Percentiles rank a stretch among this genome's conserved stretches.
Conservation (phyloP, 2,797 vertebrate species). For the Pogonophryne albipinna region DNA sequence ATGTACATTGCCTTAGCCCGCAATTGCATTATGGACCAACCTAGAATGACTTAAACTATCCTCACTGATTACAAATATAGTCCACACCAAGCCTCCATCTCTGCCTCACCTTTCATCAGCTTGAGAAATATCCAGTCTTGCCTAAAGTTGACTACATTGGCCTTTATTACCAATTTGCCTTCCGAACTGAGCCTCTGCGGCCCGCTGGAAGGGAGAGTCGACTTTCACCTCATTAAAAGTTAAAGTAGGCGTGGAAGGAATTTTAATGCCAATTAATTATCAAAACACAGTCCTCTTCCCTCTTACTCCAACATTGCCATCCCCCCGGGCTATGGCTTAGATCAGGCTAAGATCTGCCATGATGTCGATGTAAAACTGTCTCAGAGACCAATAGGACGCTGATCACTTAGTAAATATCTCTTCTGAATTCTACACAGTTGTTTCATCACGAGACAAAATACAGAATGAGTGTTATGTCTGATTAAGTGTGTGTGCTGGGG, state of each 20-base stretch:
- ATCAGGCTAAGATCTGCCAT: constrained; percentile 50
- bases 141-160: constrained; percentile 30
- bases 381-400: constrained; percentile 40
- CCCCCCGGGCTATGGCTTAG: constrained; percentile 55
- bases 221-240: constrained; percentile 81
- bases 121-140: constrained; percentile 25
- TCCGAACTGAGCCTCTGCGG: constrained; percentile 43
- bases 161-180: constrained; percentile 49
- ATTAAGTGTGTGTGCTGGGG: constrained; percentile 16
- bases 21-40: constrained; percentile 11
- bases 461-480: constrained; percentile 19
- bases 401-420: constrained; percentile 18
- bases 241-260: constrained; percentile 71
- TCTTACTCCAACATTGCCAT: constrained; percentile 47
- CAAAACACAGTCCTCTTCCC: constrained; percentile 61
- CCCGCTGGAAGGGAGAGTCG: constrained; percentile 44
- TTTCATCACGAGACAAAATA: constrained; percentile 2
- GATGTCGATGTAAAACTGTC: constrained; percentile 51
- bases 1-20: constrained; percentile 45
- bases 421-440: constrained; percentile 21
- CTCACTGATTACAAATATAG: constrained; percentile 27
- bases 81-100: constrained; percentile 19
- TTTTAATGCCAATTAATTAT: constrained; percentile 82
- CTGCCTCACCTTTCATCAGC: constrained; percentile 25
- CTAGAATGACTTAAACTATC: constrained; percentile 20